Percentiles rank a stretch among this genome's conserved stretches.
phyloP scores from a whole-genome alignment of 2,888 invertebrate species.

The Polyploca ridens region DNA sequence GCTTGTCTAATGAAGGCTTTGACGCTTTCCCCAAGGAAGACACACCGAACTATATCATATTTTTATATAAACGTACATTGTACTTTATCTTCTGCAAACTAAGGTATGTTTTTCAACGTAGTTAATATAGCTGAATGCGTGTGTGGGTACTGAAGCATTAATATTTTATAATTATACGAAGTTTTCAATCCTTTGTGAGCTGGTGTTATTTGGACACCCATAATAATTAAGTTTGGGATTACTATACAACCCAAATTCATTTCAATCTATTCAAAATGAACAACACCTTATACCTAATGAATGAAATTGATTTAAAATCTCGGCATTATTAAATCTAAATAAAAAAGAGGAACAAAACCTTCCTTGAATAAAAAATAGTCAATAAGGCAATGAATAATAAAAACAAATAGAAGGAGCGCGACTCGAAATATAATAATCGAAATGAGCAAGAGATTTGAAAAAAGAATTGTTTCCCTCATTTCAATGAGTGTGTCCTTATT shows the following conservation, averaged over 20 bases:
- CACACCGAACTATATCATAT: constrained; percentile 30
- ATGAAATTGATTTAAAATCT: not conserved
- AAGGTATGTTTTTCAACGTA: constrained; percentile 34
- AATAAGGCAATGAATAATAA: constrained; percentile 9
- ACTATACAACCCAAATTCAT: not conserved
- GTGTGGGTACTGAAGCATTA: constrained; percentile 29
- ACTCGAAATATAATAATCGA: constrained; percentile 10
- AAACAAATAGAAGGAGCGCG: constrained; percentile 1
- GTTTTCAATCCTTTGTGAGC: constrained; percentile 43
- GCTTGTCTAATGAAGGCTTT: constrained; percentile 60
- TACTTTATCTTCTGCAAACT: constrained; percentile 25
- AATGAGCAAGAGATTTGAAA: constrained; percentile 8
- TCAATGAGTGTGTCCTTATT: constrained; percentile 41
- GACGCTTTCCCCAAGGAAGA: constrained; percentile 47
- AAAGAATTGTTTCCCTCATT: constrained; percentile 26
- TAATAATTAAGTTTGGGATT: not conserved
- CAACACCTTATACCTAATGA: not conserved
- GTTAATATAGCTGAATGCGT: constrained; percentile 24
- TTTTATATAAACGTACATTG: constrained; percentile 23
- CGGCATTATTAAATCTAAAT: too few species aligned
- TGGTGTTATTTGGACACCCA: constrained; percentile 38
- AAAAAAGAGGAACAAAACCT: not conserved
- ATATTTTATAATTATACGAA: constrained; percentile 46
- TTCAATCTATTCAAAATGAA: not conserved
- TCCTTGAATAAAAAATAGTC: not conserved